Evolutionary conservation across 2,113 vertebrate genomes (phyloP).

Genomic region (Megaleporinus macrocephalus): DNA sequence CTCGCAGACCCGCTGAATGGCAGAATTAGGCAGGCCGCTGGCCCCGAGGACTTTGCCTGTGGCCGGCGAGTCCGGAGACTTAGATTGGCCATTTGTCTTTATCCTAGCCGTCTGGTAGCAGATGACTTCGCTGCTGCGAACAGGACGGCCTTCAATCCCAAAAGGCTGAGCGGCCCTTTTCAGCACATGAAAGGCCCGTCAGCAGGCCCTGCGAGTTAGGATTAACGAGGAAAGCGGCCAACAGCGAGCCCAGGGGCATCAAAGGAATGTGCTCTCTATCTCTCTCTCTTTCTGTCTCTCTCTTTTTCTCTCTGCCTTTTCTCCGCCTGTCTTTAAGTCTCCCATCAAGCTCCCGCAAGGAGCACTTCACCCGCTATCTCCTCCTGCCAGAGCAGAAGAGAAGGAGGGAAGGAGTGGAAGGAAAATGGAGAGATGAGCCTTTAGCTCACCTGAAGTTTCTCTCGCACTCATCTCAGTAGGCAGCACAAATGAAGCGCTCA

Average conservation of each 20-base stretch:
- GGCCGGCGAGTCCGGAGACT: neutral
- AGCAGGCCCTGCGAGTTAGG: conserved; percentile 11
- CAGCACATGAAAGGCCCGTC: conserved; percentile 17
- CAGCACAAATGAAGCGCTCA: neutral
- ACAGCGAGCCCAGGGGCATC: neutral
- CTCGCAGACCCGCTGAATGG: too few species aligned
- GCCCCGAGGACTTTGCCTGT: neutral
- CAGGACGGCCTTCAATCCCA: conserved; percentile 13
- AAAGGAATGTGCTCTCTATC: neutral
- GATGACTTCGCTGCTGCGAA: neutral
- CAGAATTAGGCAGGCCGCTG: too few species aligned
- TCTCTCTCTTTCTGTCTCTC: neutral
- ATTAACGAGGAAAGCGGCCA: conserved; percentile 28
- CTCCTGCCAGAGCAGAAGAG: neutral
- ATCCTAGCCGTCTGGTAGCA: conserved; percentile 18
- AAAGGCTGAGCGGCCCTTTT: conserved; percentile 22
- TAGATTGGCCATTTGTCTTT: neutral
- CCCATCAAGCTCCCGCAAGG: neutral
- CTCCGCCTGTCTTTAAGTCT: neutral
- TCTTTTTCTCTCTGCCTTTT: neutral
- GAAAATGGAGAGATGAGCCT: neutral
- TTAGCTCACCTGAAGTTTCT: conserved; percentile 1
- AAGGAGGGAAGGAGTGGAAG: neutral
- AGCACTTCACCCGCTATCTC: conserved; percentile 1
- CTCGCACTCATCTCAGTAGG: neutral